A percentile compares a stretch with the other conserved stretches of the same genome.
phyloP scores from a whole-genome alignment of 2,888 invertebrate genomes.

The Folsomia candida region DNA sequence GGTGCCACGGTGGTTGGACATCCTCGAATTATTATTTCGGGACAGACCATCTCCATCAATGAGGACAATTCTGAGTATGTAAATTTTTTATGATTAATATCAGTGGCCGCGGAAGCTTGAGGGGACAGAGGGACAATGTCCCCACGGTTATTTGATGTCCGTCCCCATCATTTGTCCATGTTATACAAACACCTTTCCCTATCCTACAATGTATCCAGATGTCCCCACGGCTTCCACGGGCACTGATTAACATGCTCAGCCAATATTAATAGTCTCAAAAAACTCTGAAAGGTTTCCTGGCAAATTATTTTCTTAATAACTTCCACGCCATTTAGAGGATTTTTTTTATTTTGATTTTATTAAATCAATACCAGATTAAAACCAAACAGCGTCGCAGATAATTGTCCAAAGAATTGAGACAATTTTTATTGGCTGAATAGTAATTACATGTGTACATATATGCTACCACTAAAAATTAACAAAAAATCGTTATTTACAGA shows the following conservation, averaged over 20 bases:
- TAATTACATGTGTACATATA: neutral
- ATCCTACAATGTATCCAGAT: too few relatives aligned
- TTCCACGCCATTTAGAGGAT: too few relatives aligned
- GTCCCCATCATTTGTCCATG: too few relatives aligned
- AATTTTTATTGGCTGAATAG: too few relatives aligned
- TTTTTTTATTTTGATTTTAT: too few relatives aligned
- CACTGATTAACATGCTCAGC: too few relatives aligned
- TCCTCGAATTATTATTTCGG: constrained; percentile 28
- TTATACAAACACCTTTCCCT: neutral
- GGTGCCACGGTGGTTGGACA: constrained; percentile 3
- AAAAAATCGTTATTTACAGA: constrained; percentile 22
- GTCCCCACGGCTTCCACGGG: too few relatives aligned
- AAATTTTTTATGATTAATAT: neutral
- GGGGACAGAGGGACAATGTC: too few relatives aligned
- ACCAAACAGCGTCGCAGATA: neutral
- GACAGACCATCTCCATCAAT: constrained; percentile 26
- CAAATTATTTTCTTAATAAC: neutral
- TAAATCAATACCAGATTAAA: neutral
- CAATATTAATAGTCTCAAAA: neutral
- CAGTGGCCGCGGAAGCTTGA: too few relatives aligned
- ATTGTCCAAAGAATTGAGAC: neutral
- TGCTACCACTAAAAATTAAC: neutral
- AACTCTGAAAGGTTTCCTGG: neutral
- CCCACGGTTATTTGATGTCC: too few relatives aligned
- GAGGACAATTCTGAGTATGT: constrained; percentile 37